These are phyloP conservation scores for Vidua chalybeata DNA, from an alignment of 2,113 vertebrate species.

Conservation along the genomic window DNA sequence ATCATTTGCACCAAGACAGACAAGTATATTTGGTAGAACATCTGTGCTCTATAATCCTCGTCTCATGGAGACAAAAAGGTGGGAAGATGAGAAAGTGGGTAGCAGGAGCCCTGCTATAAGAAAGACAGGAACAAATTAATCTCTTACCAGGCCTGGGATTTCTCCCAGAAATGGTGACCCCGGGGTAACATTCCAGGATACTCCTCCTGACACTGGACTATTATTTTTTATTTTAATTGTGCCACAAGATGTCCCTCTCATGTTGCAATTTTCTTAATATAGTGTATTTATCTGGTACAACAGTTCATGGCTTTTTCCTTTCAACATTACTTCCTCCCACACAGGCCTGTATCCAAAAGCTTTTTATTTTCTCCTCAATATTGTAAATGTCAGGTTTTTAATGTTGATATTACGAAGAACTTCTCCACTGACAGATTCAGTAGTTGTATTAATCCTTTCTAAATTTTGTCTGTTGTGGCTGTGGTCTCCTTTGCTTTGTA, in stretches of 20 bases:
- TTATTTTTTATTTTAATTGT: neutral
- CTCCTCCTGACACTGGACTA: neutral
- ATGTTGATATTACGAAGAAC: neutral
- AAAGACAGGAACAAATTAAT: neutral
- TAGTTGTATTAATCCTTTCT: neutral
- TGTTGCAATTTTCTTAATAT: neutral
- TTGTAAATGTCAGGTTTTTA: conserved; percentile 10
- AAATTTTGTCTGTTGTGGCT: neutral
- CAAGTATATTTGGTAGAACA: neutral
- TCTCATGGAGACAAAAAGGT: neutral
- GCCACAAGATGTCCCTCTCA: conserved; percentile 53
- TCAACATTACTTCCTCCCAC: neutral
- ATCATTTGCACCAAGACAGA: neutral
- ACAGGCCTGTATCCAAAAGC: neutral
- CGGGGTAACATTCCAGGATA: neutral
- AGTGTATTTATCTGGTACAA: conserved; percentile 20
- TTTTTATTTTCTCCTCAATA: conserved; percentile 23
- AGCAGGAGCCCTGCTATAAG: neutral
- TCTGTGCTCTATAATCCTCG: neutral
- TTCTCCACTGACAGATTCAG: neutral
- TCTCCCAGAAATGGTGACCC: neutral
- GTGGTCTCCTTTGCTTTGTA: neutral
- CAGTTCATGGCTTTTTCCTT: neutral
- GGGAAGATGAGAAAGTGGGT: neutral
- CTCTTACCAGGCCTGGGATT: neutral